These are phyloP conservation scores for Pangasius krempfi DNA, from an alignment of 2,797 vertebrate genomes.

Conservation along the genomic window DNA sequence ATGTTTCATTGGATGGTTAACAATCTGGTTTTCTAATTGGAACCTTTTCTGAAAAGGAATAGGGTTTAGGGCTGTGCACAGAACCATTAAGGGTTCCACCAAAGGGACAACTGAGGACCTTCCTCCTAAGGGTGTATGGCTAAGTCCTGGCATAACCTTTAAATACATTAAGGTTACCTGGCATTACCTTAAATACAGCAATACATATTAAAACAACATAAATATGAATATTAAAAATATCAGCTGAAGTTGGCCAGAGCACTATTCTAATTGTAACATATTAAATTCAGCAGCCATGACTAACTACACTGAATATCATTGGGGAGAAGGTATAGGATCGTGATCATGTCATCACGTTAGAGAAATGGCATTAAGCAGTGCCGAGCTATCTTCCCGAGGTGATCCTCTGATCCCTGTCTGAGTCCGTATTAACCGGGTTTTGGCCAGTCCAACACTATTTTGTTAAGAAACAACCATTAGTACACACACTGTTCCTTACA, in stretches of 20 bases:
- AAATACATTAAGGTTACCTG: too few species aligned
- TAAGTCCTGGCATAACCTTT: background rate
- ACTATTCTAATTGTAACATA: background rate
- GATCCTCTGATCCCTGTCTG: conserved; percentile 33
- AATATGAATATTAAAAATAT: background rate
- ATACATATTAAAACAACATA: background rate
- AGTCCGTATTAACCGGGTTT: conserved; percentile 42
- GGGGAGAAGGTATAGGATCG: background rate
- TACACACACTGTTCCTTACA: conserved; percentile 40
- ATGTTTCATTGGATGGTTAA: background rate
- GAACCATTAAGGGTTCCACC: background rate
- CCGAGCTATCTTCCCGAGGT: background rate
- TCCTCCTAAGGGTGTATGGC: background rate
- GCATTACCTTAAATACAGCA: background rate
- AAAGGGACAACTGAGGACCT: background rate
- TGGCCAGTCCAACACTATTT: conserved; percentile 33
- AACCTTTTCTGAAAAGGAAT: background rate
- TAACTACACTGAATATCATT: background rate
- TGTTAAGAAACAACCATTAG: conserved; percentile 34
- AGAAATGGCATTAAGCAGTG: background rate
- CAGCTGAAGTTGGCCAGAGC: background rate
- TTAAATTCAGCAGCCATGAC: background rate
- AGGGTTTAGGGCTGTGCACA: background rate
- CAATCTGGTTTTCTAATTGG: background rate
- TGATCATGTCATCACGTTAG: background rate